Evolutionary conservation across 2,113 vertebrate genomes (phyloP).

Genomic region (Thomomys bottae): DNA sequence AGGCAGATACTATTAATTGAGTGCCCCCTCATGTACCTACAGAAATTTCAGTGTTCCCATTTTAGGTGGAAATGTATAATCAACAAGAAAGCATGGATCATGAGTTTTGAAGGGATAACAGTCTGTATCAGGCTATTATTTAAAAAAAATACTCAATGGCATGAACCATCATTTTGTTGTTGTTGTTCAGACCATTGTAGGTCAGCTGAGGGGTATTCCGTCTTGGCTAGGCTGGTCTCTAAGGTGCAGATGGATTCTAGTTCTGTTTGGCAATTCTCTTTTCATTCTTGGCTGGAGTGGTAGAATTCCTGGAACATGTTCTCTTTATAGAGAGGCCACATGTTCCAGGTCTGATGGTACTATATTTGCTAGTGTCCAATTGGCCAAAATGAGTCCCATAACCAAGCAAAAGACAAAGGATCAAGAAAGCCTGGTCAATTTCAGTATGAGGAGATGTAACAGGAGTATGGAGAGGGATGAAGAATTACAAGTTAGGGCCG

Average conservation of each 20-base stretch:
- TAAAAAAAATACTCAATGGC: not conserved
- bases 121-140: not conserved
- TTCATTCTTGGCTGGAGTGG: not conserved
- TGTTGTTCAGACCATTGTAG: not conserved
- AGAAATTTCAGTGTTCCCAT: not conserved
- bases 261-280: not conserved
- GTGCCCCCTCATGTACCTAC: not conserved
- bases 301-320: not conserved
- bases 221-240: not conserved
- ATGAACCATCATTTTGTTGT: not conserved
- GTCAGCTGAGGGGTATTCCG: not conserved
- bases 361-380: not conserved
- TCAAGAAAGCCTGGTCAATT: not conserved
- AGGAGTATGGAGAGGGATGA: not conserved
- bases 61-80: slow-evolving; percentile 31
- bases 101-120: not conserved
- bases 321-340: not conserved
- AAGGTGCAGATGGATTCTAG: not conserved
- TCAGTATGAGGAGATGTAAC: not conserved
- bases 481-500: not conserved
- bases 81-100: not conserved
- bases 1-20: not conserved
- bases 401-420: not conserved
- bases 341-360: not conserved
- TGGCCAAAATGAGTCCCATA: not conserved